Conservation (phyloP, 92 coral and sea anemone genomes). For the Anthopleura xanthogrammica region DNA sequence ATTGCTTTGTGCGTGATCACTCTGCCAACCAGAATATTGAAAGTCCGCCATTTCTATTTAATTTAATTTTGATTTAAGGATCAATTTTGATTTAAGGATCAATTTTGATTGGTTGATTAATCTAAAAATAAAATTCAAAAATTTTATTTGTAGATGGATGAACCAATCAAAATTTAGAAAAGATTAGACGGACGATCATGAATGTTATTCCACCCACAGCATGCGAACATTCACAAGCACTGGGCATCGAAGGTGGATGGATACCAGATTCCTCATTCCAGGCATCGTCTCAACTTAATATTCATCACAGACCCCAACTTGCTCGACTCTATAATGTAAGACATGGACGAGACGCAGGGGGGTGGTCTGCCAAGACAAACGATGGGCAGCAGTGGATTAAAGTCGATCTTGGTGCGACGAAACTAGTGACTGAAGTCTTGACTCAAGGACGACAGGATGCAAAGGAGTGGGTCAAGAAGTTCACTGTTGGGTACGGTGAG, state of each 20-base stretch:
- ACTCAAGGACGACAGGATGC: slow-evolving; percentile 28
- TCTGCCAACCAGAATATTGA: too few species aligned
- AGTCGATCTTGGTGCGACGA: slow-evolving; percentile 4
- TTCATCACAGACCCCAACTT: slow-evolving; percentile 11
- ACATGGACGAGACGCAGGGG: slow-evolving; percentile 6
- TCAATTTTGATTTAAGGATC: too few species aligned
- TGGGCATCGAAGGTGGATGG: slow-evolving; percentile 9
- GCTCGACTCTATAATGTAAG: slow-evolving; percentile 8
- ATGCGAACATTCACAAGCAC: background rate
- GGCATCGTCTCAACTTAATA: slow-evolving; percentile 9
- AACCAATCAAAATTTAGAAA: too few species aligned
- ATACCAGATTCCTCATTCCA: slow-evolving; percentile 11
- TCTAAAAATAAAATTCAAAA: too few species aligned
- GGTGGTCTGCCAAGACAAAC: slow-evolving; percentile 18
- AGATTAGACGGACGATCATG: too few species aligned
- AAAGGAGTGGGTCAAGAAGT: slow-evolving; percentile 8
- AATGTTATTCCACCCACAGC: background rate
- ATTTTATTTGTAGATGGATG: too few species aligned
- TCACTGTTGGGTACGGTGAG: slow-evolving; percentile 2
- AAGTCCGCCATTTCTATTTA: too few species aligned
- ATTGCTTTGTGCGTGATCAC: too few species aligned
- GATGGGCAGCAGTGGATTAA: slow-evolving; percentile 11
- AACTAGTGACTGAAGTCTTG: background rate
- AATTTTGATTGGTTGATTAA: too few species aligned
- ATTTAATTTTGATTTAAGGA: too few species aligned